Percentiles rank a stretch among this genome's conserved stretches.
phyloP scores from a whole-genome alignment of 2,113 vertebrate genomes.

The Tachysurus fulvidraco region DNA sequence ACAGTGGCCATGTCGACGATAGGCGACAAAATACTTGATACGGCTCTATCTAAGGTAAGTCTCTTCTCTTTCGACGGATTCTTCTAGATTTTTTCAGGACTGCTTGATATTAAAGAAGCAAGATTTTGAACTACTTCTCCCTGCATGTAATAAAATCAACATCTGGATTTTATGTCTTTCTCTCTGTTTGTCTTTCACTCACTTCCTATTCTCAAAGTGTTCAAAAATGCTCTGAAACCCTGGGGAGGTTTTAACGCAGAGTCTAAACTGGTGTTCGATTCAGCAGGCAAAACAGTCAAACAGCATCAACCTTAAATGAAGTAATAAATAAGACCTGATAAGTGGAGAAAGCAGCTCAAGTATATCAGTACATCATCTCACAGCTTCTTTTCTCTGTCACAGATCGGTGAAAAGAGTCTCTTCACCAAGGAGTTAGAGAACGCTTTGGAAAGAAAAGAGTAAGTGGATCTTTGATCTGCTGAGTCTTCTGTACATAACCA shows the following conservation, averaged over 20 bases:
- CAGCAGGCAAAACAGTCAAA: background rate
- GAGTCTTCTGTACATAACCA: background rate
- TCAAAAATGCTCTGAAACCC: background rate
- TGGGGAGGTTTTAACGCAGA: background rate
- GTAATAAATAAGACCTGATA: background rate
- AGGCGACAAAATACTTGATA: conserved; percentile 96
- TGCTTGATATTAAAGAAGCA: background rate
- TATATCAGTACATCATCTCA: background rate
- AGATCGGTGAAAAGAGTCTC: conserved; percentile 98
- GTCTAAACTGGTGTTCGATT: background rate
- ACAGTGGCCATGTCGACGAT: conserved; percentile 94
- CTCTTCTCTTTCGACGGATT: background rate
- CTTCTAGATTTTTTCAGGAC: no score
- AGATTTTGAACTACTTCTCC: background rate
- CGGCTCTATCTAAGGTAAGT: conserved; percentile 92
- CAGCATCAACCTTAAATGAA: background rate
- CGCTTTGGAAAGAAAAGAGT: conserved; percentile 93
- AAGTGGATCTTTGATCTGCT: conserved; percentile 62
- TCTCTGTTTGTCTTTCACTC: conserved; percentile 1
- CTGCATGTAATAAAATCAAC: background rate
- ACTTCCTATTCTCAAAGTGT: background rate
- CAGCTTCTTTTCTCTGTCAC: conserved; percentile 32
- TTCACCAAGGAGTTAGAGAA: conserved; percentile 97
- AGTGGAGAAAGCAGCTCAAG: background rate
- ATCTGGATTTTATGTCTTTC: background rate